Base-by-base conservation (phyloP, 2,113 vertebrate genomes). In the Oncorhynchus tshawytscha region DNA sequence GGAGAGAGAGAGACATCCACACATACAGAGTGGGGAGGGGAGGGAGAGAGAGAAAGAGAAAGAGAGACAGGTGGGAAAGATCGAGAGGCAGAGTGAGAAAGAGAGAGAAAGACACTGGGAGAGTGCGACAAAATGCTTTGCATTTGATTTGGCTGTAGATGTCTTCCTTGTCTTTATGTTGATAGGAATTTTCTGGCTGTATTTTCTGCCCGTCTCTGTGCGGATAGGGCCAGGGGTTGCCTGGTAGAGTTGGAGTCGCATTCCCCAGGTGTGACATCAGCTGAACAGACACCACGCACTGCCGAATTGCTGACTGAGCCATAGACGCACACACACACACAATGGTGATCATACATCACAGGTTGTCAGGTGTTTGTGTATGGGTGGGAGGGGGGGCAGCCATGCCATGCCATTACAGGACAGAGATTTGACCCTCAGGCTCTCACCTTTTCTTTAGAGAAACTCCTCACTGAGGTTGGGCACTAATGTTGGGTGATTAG, bases 291-390 rank as follows among this genome's bases (percentile, higher is more conserved):
- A 54, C 49, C 4, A 54, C 79, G 67, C 69, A 67, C 31, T 78
- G 75, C 79, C 75, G 82, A 87, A 88, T 80, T 89, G 86, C 90
- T 90, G 90, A 90, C 87, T 78, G 81, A 84, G 83, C 72, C 24
- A 88, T 24, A 24, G 70, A n/a, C 27, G 11, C 48, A 51, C 24
- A 54, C 68, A 74, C 67, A 79, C 49, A 72, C 76, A 74, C 64
- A 77, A 45, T 45, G 39, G 8, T 2, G 9, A 45, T 45, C 8
- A 45, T 45, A 45, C 39, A 45, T 9, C 39, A 45, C 9, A 45
- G 39, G 8, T 45, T 45, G 8, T 45, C 8, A 6, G 31, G 31
- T 34, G 31, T 34, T 8, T 45, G 8, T 45, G 39, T 11, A 9
- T 45, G 34, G 34, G 7, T 0, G 34, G 34, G 34, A 2, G 34